Evolutionary conservation across 2,113 vertebrate species (phyloP).

Genomic region (Leucopsar rothschildi): DNA sequence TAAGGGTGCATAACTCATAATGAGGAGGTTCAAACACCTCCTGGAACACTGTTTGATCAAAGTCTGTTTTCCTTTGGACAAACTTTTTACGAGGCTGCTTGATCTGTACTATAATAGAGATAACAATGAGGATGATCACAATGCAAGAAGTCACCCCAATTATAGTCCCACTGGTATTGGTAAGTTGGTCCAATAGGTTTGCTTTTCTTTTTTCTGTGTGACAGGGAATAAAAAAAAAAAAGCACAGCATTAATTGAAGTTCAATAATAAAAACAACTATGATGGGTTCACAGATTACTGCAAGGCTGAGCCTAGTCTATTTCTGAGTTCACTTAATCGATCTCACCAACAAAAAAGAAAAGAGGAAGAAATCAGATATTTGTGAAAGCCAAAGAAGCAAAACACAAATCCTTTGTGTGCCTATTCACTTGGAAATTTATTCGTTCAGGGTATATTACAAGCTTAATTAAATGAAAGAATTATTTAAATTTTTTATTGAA

Average conservation of each 20-base stretch:
- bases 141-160: slow-evolving; percentile 96
- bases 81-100: slow-evolving; percentile 99
- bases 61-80: slow-evolving; percentile 90
- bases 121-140: slow-evolving; percentile 91
- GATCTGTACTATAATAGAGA: slow-evolving; percentile 96
- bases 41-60: slow-evolving; percentile 97
- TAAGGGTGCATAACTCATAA: slow-evolving; percentile 93
- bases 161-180: slow-evolving; percentile 94
- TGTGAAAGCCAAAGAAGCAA: not conserved
- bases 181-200: slow-evolving; percentile 95
- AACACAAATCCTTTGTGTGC: not conserved
- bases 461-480: not conserved
- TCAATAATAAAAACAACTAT: not conserved
- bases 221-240: not conserved
- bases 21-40: slow-evolving; percentile 97
- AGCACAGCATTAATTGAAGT: not conserved
- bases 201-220: slow-evolving; percentile 90
- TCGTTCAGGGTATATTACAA: not conserved
- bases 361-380: not conserved
- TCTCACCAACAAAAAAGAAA: not conserved
- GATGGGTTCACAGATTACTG: not conserved
- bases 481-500: not conserved
- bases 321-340: not conserved
- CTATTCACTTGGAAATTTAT: not conserved
- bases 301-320: not conserved